Evolutionary conservation across 1,140 invertebrate species (phyloP).

Genomic region (Polypedilum pembai): DNA sequence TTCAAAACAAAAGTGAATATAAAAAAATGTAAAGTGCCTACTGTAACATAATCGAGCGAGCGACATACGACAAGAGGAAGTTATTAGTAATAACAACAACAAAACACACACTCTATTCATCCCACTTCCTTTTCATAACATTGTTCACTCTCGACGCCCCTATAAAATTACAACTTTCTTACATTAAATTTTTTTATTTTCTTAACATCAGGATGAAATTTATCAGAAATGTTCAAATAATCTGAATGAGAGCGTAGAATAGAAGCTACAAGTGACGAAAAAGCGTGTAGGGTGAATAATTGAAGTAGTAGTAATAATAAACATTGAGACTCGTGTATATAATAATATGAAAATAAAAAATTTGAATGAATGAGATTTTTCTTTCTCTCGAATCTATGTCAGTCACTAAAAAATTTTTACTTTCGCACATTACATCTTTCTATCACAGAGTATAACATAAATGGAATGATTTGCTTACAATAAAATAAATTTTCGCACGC

Average conservation of each 20-base stretch:
- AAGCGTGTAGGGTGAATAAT: no score
- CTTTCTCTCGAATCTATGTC: background rate
- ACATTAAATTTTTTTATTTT: no score
- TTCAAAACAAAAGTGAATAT: background rate
- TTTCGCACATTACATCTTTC: slow-evolving; percentile 3
- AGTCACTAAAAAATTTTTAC: background rate
- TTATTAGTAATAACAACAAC: slow-evolving; percentile 3
- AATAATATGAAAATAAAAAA: background rate
- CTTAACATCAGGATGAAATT: no score
- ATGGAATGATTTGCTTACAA: slow-evolving; percentile 1
- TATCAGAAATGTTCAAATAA: no score
- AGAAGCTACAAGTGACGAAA: no score
- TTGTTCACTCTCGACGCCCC: background rate
- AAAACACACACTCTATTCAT: background rate
- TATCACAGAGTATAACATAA: background rate
- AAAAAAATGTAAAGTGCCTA: no score
- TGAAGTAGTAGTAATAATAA: no score
- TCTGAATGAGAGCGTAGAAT: no score
- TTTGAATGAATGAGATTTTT: slow-evolving; percentile 11
- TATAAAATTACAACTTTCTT: background rate
- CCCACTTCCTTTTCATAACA: background rate
- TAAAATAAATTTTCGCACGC: background rate
- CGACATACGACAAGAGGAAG: slow-evolving; percentile 16
- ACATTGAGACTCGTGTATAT: background rate
- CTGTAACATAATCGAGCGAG: no score